These are phyloP conservation scores for Odontothrips loti DNA, from an alignment of 2,888 invertebrate species.

Conservation along the genomic window DNA sequence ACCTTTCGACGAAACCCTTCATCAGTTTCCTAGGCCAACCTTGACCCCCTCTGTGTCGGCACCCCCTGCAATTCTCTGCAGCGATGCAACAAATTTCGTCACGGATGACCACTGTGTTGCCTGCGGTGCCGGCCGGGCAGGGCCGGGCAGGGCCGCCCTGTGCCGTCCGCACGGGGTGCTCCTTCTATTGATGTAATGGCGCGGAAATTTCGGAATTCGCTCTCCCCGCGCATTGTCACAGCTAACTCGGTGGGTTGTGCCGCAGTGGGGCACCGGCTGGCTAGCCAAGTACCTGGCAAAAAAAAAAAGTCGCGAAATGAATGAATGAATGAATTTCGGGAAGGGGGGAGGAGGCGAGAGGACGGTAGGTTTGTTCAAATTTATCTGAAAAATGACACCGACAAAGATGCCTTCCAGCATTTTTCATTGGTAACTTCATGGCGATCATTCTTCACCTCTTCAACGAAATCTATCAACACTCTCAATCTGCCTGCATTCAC, in stretches of 20 bases:
- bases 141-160: too few species aligned
- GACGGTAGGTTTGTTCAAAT: too few species aligned
- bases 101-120: conserved; percentile 19
- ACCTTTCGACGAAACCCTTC: too few species aligned
- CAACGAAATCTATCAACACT: too few species aligned
- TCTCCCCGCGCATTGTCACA: neutral
- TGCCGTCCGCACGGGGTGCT: neutral
- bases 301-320: too few species aligned
- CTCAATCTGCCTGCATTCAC: neutral
- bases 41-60: too few species aligned
- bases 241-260: neutral
- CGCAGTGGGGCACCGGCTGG: neutral
- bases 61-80: too few species aligned
- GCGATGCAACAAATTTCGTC: neutral
- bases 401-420: neutral
- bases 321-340: too few species aligned
- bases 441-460: too few species aligned
- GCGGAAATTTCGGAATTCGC: conserved; percentile 13
- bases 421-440: neutral
- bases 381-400: neutral
- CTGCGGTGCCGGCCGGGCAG: neutral
- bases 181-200: neutral
- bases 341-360: too few species aligned
- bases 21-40: too few species aligned
- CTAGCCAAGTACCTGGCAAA: too few species aligned